Evolutionary conservation across 2,113 vertebrate genomes (phyloP).

Genomic region (Apodemus speciosus): DNA sequence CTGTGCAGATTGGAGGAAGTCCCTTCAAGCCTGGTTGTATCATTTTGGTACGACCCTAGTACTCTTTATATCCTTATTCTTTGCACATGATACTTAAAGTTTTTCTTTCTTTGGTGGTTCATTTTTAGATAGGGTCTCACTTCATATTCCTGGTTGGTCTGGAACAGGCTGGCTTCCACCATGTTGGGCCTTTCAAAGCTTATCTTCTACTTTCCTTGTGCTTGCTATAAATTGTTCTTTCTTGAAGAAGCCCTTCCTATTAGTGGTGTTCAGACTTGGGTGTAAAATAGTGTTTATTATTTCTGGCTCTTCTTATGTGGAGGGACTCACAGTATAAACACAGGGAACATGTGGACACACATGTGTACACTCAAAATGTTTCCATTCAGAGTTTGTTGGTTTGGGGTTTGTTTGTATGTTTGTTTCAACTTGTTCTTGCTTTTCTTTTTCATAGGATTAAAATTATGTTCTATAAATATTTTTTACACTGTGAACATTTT

Average conservation of each 20-base stretch:
- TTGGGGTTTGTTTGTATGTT: not conserved
- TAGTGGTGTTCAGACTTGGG: conserved; percentile 22
- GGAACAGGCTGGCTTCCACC: not conserved
- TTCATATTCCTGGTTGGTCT: not conserved
- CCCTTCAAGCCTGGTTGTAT: not conserved
- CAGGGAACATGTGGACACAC: not conserved
- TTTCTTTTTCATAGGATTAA: conserved; percentile 49
- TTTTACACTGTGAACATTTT: conserved; percentile 34
- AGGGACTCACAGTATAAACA: not conserved
- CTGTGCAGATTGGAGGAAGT: not conserved
- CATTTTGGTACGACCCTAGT: not conserved
- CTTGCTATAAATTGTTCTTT: not conserved
- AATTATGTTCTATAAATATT: conserved; percentile 28
- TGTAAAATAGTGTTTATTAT: not conserved
- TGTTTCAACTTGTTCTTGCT: not conserved
- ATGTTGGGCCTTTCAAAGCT: not conserved
- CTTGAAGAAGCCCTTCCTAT: not conserved
- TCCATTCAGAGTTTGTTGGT: not conserved
- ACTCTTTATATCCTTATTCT: conserved; percentile 19
- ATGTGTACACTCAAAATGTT: not conserved
- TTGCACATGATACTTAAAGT: not conserved
- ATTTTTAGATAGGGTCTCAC: not conserved
- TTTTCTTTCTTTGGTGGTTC: not conserved
- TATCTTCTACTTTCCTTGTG: not conserved
- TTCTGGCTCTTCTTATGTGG: not conserved